A percentile compares a stretch with the other conserved stretches of the same genome.
Conservation (phyloP, 2,888 invertebrate genomes). For the Galeruca laticollis region DNA sequence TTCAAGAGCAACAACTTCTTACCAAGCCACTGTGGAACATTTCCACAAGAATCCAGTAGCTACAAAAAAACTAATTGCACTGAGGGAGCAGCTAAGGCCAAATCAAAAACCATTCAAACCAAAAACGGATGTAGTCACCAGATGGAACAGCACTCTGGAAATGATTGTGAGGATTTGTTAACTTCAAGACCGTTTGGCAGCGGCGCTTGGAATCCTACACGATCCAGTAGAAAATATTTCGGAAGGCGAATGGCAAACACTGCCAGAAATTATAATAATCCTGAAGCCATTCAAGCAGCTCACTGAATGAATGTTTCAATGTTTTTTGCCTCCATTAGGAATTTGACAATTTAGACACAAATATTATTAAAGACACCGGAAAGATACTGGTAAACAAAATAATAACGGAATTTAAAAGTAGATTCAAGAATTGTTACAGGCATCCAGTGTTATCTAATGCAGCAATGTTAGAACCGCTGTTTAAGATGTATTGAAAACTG, state of each 20-base stretch:
- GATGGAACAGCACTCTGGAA: no score
- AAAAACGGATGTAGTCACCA: no score
- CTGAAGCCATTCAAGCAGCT: conserved; percentile 27
- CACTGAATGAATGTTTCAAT: conserved; percentile 17
- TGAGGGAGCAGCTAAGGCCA: background rate
- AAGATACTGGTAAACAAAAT: conserved; percentile 11
- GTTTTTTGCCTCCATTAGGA: background rate
- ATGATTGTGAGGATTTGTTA: no score
- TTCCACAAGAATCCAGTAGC: background rate
- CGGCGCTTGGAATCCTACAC: conserved; percentile 8
- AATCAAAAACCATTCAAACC: no score
- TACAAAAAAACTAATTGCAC: background rate
- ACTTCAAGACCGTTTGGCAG: conserved; percentile 3
- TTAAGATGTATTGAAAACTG: no score
- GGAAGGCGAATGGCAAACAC: conserved; percentile 9
- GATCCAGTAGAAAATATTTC: conserved; percentile 7
- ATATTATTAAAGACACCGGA: conserved; percentile 1
- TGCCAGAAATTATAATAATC: conserved; percentile 21
- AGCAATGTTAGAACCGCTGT: background rate
- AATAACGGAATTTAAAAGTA: conserved; percentile 6
- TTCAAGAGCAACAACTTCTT: no score
- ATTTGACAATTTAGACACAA: background rate
- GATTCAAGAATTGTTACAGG: conserved; percentile 9
- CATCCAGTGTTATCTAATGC: conserved; percentile 1
- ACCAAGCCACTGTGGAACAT: no score